Evolutionary conservation across 35 echinoderm and acorn worm genomes (phyloP).

Genomic region (Lytechinus variegatus): DNA sequence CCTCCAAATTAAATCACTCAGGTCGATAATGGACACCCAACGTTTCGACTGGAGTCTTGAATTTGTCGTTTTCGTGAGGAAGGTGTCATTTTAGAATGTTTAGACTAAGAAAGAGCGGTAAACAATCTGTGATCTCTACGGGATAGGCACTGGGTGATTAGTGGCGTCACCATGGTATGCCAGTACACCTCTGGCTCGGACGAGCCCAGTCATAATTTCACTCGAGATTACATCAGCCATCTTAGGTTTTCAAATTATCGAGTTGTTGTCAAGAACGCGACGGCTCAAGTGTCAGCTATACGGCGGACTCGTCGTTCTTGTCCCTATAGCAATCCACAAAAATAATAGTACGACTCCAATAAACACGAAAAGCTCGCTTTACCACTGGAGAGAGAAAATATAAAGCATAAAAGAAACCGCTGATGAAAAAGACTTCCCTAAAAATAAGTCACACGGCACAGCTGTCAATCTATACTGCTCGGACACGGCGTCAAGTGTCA

Average conservation of each 20-base stretch:
- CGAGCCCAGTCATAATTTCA: background rate
- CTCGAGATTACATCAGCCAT: conserved; percentile 21
- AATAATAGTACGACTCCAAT: background rate
- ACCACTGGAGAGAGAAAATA: background rate
- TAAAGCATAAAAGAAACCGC: background rate
- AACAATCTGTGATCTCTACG: background rate
- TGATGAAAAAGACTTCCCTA: background rate
- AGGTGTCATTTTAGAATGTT: background rate
- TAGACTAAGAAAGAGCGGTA: background rate
- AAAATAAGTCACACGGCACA: background rate
- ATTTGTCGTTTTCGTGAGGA: background rate
- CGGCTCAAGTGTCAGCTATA: conserved; percentile 2
- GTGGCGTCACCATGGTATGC: background rate
- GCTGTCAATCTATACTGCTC: background rate
- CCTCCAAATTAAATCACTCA: background rate
- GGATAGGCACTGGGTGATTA: conserved; percentile 15
- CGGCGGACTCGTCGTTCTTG: background rate
- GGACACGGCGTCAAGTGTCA: background rate
- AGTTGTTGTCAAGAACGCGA: background rate
- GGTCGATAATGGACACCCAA: background rate
- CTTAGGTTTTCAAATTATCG: conserved; percentile 39
- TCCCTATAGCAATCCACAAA: background rate
- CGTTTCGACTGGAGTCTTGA: background rate
- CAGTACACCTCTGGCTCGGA: background rate
- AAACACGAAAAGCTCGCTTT: background rate